Conservation (phyloP, 2,888 invertebrate genomes). For the Plebejus argus region DNA sequence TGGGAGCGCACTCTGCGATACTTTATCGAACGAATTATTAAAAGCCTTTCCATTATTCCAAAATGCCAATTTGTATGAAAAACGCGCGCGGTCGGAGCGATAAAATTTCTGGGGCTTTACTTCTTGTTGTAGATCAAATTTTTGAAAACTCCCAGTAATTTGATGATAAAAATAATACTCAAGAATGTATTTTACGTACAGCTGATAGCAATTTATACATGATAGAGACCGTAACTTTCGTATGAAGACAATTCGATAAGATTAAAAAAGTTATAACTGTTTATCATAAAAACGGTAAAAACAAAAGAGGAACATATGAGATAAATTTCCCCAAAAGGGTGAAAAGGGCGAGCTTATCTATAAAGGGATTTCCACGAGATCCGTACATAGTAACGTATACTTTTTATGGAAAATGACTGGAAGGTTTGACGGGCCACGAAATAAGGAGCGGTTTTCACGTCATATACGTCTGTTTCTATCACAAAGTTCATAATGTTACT, state of each 20-base stretch:
- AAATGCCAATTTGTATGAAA: background rate
- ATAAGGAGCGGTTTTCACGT: conserved; percentile 23
- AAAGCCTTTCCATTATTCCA: conserved; percentile 17
- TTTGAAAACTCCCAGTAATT: background rate
- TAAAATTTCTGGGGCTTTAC: background rate
- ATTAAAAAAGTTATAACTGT: conserved; percentile 20
- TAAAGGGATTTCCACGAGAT: conserved; percentile 27
- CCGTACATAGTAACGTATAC: conserved; percentile 24
- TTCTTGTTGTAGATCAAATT: background rate
- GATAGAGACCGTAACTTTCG: background rate
- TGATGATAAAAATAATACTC: background rate
- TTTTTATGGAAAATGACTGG: conserved; percentile 30
- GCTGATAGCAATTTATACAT: background rate
- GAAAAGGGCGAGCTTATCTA: conserved; percentile 29
- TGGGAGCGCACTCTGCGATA: conserved; percentile 34
- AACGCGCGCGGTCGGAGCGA: background rate
- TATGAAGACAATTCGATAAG: background rate
- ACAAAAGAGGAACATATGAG: conserved; percentile 24
- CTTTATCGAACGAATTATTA: conserved; percentile 16
- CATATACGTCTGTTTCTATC: conserved; percentile 15
- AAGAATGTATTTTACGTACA: background rate
- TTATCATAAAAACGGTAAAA: conserved; percentile 28
- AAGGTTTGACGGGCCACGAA: conserved; percentile 27
- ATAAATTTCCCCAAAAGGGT: conserved; percentile 27
- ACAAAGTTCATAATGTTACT: conserved; percentile 1